Evolutionary conservation across 2,797 vertebrate genomes (phyloP).

Genomic region (Botia almorhae): DNA sequence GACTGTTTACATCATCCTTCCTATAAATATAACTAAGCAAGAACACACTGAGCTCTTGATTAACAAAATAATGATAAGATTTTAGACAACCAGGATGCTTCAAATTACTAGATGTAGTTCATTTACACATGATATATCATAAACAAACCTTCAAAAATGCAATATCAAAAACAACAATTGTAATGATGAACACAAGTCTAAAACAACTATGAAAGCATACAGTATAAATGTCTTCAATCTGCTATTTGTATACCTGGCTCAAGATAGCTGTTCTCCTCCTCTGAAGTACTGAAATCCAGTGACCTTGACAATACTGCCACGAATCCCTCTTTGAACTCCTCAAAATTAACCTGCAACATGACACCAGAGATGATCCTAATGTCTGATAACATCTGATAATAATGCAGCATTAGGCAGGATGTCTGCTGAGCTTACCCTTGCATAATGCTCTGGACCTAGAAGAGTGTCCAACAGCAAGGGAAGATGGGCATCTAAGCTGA

Average conservation of each 20-base stretch:
- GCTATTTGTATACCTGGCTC: constrained; percentile 77
- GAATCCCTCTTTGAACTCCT: constrained; percentile 88
- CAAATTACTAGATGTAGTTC: neutral
- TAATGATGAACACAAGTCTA: neutral
- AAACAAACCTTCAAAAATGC: constrained; percentile 22
- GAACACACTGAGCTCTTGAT: neutral
- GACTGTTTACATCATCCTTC: neutral
- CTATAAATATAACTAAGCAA: neutral
- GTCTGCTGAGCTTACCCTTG: constrained; percentile 69
- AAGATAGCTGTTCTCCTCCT: constrained; percentile 84
- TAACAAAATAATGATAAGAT: constrained; percentile 20
- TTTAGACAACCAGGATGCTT: neutral
- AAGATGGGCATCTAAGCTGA: constrained; percentile 84
- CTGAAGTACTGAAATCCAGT: constrained; percentile 76
- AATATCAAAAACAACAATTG: no score
- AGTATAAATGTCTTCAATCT: neutral
- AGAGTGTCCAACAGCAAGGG: constrained; percentile 80
- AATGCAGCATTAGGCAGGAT: no score
- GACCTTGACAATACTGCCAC: constrained; percentile 82
- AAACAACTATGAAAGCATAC: no score
- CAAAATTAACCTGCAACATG: constrained; percentile 83
- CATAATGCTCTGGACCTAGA: constrained; percentile 73
- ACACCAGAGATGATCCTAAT: neutral
- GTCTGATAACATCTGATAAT: neutral
- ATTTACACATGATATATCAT: constrained; percentile 9